Evolutionary conservation across 2,797 vertebrate species (phyloP), one percentile per base, ranked within the genome.

Genomic region (Dromococcyx pavoninus): DNA sequence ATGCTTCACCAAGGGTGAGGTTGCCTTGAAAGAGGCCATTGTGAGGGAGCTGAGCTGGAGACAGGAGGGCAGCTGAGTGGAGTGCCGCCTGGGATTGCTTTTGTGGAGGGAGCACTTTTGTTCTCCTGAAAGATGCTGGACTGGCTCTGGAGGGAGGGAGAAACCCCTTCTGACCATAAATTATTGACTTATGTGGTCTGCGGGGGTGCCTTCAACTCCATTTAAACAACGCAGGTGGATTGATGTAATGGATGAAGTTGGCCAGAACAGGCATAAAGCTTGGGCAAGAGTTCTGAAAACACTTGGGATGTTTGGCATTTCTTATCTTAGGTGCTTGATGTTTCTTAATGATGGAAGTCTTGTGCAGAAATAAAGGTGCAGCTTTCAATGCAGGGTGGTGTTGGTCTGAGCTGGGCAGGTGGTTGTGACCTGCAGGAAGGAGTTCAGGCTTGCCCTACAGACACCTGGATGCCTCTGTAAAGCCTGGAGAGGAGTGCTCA

Each of bases 1-100:
- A 18, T 1, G 13, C 87, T 94, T 89, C 91, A 73, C 48, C 66
- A 6, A n/a, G 91, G 88, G 90, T 1, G 71, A 62, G 78, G 74
- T 66, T 80, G 89, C 80, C 72, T 58, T 97, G 91, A 97, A 97
- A 97, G 96, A 70, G 78, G 62, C 91, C 91, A 88, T 97, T 97
- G 97, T 96, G 89, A 93, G 56, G 2, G 3, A 58, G 65, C 53
- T 19, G 92, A 51, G 84, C 91, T 57, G 62, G 80, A 39, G 95
- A 35, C 56, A 17, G 89, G 86, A 67, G 89, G 70, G 80, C 92
- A 51, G 94, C 92, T 44, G 89, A 82, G 80, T 67, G 84, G 25
- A 4, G 54, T 58, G 85, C 93, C 0, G 69, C 92, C 93, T 39
- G 75, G 80, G 91, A 70, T 17, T 3, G 89, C 86, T 81, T 93